Evolutionary conservation across 2,797 vertebrate species (phyloP).

Genomic region (Atherinosoma microstoma): DNA sequence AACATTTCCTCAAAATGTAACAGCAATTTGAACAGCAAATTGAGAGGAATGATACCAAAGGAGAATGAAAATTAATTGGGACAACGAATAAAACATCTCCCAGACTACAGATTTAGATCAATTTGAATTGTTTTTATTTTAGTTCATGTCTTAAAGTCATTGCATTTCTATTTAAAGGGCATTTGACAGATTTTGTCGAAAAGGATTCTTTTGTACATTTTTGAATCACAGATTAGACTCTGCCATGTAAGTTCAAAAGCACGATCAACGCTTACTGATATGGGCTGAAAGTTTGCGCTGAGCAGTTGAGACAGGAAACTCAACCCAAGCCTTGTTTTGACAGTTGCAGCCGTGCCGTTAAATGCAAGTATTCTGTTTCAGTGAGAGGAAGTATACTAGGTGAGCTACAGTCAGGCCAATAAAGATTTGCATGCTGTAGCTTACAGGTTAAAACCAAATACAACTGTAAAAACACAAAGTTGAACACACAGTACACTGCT

Average conservation of each 20-base stretch:
- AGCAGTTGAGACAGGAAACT: constrained; percentile 64
- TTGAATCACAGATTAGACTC: neutral
- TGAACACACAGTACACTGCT: neutral
- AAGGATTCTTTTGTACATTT: constrained; percentile 2
- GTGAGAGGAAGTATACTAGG: constrained; percentile 47
- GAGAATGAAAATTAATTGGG: neutral
- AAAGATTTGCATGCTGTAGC: neutral
- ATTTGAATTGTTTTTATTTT: neutral
- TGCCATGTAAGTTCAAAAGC: neutral
- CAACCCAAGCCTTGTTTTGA: constrained; percentile 66
- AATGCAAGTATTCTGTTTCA: constrained; percentile 34
- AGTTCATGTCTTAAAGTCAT: neutral
- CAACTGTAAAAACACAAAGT: constrained; percentile 13
- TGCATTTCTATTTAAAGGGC: neutral
- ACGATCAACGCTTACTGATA: constrained; percentile 19
- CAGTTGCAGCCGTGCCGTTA: constrained; percentile 67
- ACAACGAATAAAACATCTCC: neutral
- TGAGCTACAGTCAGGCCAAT: constrained; percentile 5
- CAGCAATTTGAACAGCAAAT: neutral
- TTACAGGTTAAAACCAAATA: neutral
- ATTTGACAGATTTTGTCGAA: neutral
- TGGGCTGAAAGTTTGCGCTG: constrained; percentile 51
- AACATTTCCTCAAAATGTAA: constrained; percentile 5
- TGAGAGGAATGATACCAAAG: neutral
- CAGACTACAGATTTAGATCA: neutral